Conservation (phyloP, 2,888 invertebrate species). For the Drosophila affinis region DNA sequence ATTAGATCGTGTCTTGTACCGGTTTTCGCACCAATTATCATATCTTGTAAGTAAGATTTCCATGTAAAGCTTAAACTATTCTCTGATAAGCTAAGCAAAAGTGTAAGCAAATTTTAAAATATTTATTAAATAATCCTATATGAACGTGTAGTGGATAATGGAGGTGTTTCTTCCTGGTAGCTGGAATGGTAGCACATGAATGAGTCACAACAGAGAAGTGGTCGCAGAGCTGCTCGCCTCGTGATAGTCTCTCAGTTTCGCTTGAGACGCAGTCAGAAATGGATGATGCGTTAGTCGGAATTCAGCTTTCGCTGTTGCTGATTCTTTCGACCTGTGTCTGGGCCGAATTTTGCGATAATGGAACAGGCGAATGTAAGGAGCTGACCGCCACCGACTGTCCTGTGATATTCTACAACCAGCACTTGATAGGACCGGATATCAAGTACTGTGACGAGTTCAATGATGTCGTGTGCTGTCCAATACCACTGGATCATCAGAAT, state of each 20-base stretch:
- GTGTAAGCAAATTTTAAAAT: background rate
- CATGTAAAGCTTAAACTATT: conserved; percentile 20
- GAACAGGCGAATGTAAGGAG: conserved; percentile 64
- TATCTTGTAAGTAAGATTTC: conserved; percentile 8
- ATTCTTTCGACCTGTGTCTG: background rate
- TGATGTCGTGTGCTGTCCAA: conserved; percentile 67
- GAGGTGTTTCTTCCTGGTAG: background rate
- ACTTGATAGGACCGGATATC: conserved; percentile 52
- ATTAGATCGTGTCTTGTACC: conserved; percentile 10
- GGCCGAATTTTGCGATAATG: conserved; percentile 61
- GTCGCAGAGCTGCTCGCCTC: conserved; percentile 10
- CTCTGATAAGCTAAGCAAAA: conserved; percentile 20
- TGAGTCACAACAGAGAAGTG: conserved; percentile 34
- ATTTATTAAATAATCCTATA: background rate
- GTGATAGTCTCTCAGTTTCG: conserved; percentile 41
- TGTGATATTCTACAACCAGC: conserved; percentile 58
- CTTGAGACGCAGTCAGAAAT: conserved; percentile 30
- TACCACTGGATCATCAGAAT: conserved; percentile 46
- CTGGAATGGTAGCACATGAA: conserved; percentile 9
- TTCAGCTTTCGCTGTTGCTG: conserved; percentile 13
- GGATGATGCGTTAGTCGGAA: conserved; percentile 27
- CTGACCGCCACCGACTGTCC: conserved; percentile 62
- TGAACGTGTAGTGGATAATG: background rate
- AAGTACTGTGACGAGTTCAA: conserved; percentile 71
- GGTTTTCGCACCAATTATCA: conserved; percentile 8